Base-by-base conservation (phyloP, 2,113 vertebrate species). In the Cyprinodon tularosa region DNA sequence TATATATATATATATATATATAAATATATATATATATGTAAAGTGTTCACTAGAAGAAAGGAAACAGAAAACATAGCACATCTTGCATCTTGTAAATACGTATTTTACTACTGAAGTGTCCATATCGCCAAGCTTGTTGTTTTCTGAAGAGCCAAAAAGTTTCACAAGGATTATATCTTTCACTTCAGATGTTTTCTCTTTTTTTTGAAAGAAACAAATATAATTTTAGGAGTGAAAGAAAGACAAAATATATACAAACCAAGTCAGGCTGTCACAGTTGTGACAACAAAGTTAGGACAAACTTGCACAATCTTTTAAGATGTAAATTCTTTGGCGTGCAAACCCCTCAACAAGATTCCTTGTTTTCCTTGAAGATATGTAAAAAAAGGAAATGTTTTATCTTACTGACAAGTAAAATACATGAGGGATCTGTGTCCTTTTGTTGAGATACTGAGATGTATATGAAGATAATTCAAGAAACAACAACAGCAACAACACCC, bases 31-130 rank as follows among this genome's bases (percentile, higher is more conserved):
- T n/a, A n/a, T n/a, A n/a, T n/a, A n/a, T n/a, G n/a, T n/a, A n/a
- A n/a, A n/a, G n/a, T n/a, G 81, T 47, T 76, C 71, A 62, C 20
- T 68, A 82, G 76, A 65, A 76, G 74, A 70, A 78, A 68, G 45
- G 37, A 77, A 69, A 71, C 17, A 48, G 57, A 73, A 68, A 61
- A 62, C 62, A 78, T 81, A 39, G 75, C 79, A 39, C 37, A 75
- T 45, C 65, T 82, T 14, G n/a, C 78, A 71, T 81, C 68, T 66
- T 65, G 36, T 11, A 62, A 36, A 76, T 74, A 40, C n/a, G 59
- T 64, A 70, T 82, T 71, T 68, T 47, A 22, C 38, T 0, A 66
- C 38, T 61, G 57, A 47, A 50, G 50, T 76, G 77, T 71, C 39
- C 12, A 62, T 44, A 29, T 60, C 29, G 65, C 68, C 42, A 17